A percentile compares a stretch with the other conserved stretches of the same genome.
Conservation (phyloP, 2,113 vertebrate genomes). For the Spizaetus ornatus region DNA sequence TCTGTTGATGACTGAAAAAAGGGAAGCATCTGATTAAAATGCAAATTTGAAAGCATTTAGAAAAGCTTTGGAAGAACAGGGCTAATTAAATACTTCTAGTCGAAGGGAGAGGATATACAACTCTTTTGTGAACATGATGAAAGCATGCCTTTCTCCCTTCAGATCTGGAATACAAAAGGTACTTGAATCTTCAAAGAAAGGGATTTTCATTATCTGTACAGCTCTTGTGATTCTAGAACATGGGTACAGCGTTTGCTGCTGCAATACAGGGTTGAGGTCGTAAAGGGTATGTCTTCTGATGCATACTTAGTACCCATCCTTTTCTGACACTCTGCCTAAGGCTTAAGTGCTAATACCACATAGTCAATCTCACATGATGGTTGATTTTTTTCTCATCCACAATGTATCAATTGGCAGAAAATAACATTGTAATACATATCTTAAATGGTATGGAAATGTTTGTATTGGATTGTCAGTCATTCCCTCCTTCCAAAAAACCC, state of each 20-base stretch:
- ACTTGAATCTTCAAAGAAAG: not conserved
- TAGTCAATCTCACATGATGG: not conserved
- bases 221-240: not conserved
- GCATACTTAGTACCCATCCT: not conserved
- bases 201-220: not conserved
- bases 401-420: not conserved
- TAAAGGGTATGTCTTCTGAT: not conserved
- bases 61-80: not conserved
- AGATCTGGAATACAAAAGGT: not conserved
- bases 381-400: not conserved
- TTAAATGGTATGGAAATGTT: not conserved
- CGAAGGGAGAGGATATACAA: not conserved
- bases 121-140: not conserved
- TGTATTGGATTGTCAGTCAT: not conserved
- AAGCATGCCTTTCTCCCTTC: not conserved
- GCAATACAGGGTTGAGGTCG: not conserved
- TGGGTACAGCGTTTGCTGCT: not conserved
- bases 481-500: not conserved
- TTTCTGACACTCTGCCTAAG: not conserved
- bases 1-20: not conserved
- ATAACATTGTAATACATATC: not conserved
- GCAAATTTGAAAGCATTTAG: constrained; percentile 2
- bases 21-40: not conserved
- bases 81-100: constrained; percentile 2
- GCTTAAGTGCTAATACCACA: not conserved